Base-by-base conservation (phyloP, 1,140 invertebrate genomes). In the Pogonomyrmex californicus region DNA sequence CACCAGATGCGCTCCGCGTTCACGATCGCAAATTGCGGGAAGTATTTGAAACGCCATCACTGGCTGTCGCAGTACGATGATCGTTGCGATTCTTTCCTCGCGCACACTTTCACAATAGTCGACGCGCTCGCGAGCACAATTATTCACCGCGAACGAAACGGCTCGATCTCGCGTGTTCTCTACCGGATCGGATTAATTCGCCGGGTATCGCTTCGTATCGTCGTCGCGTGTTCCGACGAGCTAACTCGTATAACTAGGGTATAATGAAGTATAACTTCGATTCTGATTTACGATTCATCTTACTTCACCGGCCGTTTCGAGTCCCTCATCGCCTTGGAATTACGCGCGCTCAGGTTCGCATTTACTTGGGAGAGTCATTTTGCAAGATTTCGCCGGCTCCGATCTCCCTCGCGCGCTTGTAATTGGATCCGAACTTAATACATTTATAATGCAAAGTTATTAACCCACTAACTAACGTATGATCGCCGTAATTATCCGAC, bases 381-480 rank as follows among this genome's bases (percentile, higher is more conserved):
- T 79, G 88, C 88, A 87, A 86, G 66, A 66, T 56, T 77, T 65
- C 81, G 58, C 79, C 60, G 44, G 47, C 68, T 51, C 70, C 75
- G 63, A 70, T 88, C 23, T 23, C 87, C 65, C 75, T 86, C 83
- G 73, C 58, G 75, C 73, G 54, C 73, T 86, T 79, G 90, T 91
- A 90, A 92, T 91, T 92, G 85, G 88, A 88, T 88, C 79, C 86
- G 82, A 76, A 85, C 88, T 92, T 92, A 92, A 92, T 92, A 92
- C 91, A 92, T 92, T 92, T 92, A 87, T 91, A 92, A 92, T 90
- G 90, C 76, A 89, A 91, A 91, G 88, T 91, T 92, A 92, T 92
- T 91, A 92, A 87, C 85, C 82, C 73, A n/a, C n/a, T n/a, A 86
- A 90, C 90, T 90, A 86, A 91, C 83, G 87, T 90, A 87, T 85